phyloP scores from a whole-genome alignment of 2,113 vertebrate genomes.

The Lathamus discolor region DNA sequence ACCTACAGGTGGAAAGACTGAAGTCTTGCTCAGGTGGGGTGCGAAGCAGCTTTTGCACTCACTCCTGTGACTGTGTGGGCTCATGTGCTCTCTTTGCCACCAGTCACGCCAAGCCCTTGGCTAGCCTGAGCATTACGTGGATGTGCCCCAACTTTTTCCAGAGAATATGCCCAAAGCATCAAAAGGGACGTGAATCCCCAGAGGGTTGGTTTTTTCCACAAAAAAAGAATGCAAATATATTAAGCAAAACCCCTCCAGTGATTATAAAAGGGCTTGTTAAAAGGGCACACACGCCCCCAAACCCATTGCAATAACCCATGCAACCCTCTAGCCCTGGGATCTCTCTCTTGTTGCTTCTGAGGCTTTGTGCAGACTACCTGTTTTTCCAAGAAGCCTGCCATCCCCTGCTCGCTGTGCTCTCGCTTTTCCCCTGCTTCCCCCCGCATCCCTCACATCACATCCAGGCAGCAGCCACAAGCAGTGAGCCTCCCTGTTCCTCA shows the following conservation, averaged over 20 bases:
- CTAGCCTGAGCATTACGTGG: fast-evolving
- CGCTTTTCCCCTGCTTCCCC: neutral
- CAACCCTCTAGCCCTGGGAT: neutral
- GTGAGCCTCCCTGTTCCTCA: neutral
- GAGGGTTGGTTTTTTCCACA: neutral
- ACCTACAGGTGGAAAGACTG: neutral
- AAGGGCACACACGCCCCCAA: neutral
- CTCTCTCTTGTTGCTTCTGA: neutral
- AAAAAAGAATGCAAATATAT: neutral
- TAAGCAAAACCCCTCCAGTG: neutral
- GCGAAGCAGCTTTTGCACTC: neutral
- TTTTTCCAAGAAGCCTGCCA: neutral
- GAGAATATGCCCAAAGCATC: neutral
- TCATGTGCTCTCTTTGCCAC: neutral
- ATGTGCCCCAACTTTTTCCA: neutral
- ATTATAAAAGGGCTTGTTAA: neutral
- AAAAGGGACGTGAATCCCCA: neutral
- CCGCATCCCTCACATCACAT: fast-evolving
- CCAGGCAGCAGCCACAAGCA: fast-evolving
- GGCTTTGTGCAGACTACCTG: neutral
- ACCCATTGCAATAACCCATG: fast-evolving
- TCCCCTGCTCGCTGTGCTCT: neutral
- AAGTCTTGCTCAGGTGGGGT: neutral
- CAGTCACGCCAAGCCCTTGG: neutral
- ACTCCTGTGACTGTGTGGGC: neutral